Base-by-base conservation (phyloP, 2,888 invertebrate genomes). In the Leucophora obtusa region DNA sequence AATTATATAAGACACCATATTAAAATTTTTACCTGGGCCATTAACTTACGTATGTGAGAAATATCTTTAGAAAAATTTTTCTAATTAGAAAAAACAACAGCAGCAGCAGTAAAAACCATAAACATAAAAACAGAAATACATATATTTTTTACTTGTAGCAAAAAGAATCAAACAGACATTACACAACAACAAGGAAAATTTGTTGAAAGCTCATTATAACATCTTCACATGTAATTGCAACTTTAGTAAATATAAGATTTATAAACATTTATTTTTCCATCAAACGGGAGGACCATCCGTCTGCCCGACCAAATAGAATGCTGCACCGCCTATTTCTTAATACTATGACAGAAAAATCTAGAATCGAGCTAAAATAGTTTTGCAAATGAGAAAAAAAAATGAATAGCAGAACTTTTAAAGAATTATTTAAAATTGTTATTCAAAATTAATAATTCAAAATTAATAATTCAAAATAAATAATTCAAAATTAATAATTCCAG, bases 1-100 rank as follows among this genome's bases (percentile, higher is more conserved):
- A n/a, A n/a, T n/a, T n/a, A n/a, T n/a, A n/a, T n/a, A n/a, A n/a
- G n/a, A n/a, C n/a, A n/a, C n/a, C n/a, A n/a, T n/a, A n/a, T n/a
- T n/a, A n/a, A n/a, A n/a, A n/a, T n/a, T n/a, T n/a, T n/a, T n/a
- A n/a, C n/a, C n/a, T n/a, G n/a, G n/a, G n/a, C n/a, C n/a, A n/a
- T n/a, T n/a, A n/a, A n/a, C n/a, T n/a, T n/a, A n/a, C n/a, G n/a
- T 66, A 59, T 74, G 33, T 38, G 59, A 73, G 73, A 74, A 74
- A 53, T 38, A 59, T 51, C 53, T 66, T 53, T 35, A 21, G n/a
- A 65, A 66, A 54, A 54, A n/a, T n/a, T n/a, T 60, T 68, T 66
- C 47, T 69, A 69, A 75, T 69, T 75, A 69, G 14, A 60, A 66
- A 38, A 60, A 35, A 53, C 2, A 65, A 54, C 24, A 24, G 24